Base-by-base conservation (phyloP, 2,888 invertebrate genomes). In the Andrena haemorrhoa region DNA sequence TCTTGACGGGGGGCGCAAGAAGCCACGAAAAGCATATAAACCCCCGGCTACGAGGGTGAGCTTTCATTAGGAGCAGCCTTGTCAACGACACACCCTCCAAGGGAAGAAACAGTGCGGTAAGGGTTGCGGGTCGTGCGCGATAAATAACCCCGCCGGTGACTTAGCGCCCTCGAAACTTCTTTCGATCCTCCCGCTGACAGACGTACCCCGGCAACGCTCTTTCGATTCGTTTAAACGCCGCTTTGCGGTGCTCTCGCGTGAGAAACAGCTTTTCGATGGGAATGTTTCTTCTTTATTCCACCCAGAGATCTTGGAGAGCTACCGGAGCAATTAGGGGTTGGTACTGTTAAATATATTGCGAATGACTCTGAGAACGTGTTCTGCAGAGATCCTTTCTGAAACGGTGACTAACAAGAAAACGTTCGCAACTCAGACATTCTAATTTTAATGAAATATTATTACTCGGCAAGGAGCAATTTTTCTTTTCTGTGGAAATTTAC, bases 81-180 rank as follows among this genome's bases (percentile, higher is more conserved):
- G 92, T 92, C 92, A 90, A 83, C 89, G 89, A 89, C 91, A 91
- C 90, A 90, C 90, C 89, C 88, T 86, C 79, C 79, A 85, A 77
- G 88, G 88, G 85, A 82, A 89, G 89, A 91, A 90, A 91, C 88
- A 88, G 88, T 89, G 88, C 86, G 87, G 89, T 88, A 82, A 87
- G 90, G 89, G 90, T 90, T 90, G 89, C 87, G 84, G 83, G 85
- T 87, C 87, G 83, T 81, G 82, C 79, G 86, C 91, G 89, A 92
- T 92, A 92, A 92, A 91, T 92, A 92, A 92, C 89, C 86, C 88
- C 87, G 87, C 87, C 86, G 90, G 88, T 90, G 91, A 91, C 91
- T 92, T 91, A 90, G 91, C 91, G 88, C 90, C 89, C 86, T 77
- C 87, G 83, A 85, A 91, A 91, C 85, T 91, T 91, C 77, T 84